Base-by-base conservation (phyloP, 2,888 invertebrate genomes). In the Tipula helvola region DNA sequence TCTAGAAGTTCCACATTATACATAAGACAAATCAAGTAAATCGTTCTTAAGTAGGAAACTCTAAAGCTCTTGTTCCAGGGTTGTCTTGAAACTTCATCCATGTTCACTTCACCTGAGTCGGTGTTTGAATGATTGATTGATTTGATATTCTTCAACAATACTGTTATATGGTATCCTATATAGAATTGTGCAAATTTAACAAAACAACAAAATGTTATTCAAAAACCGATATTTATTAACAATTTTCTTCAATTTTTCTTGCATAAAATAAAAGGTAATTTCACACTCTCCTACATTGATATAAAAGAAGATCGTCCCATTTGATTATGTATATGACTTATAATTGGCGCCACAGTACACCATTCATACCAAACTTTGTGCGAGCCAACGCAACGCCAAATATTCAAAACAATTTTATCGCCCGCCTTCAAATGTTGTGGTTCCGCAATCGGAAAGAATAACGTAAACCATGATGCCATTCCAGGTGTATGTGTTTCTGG, bases 381-480 rank as follows among this genome's bases (percentile, higher is more conserved):
- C 3, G 94, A 90, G 88, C 94, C 95, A 86, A 95, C 94, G 88
- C 95, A 94, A 42, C 99, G 93, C 98, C 98, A 98, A 90, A 98
- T 97, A 88, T 96, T 94, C 1, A 97, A 94, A 87, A 94, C 94
- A 42, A 99, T 93, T 85, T 92, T 92, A 87, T 96, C 95, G 1
- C 95, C 96, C 87, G 93, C 93, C 87, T 93, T 93, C 0, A 98
- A 91, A 87, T 95, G 93, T 41, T 89, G 88, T 0, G 91, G 91
- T 87, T 90, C 90, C 91, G 93, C 93, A 85, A 98, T 94, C 8
- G 99, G 99, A 90, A 99, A 98, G 89, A 96, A 96, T 88, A 98
- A 96, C 5, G 99, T 98, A 91, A 99, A 99, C 99, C 99, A 99
- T 88, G 98, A 98, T 89, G 98, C 96, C 97, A 99, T 97, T 89